Evolutionary conservation across 2,113 vertebrate genomes (phyloP).

Genomic region (Neomonachus schauinslandi): DNA sequence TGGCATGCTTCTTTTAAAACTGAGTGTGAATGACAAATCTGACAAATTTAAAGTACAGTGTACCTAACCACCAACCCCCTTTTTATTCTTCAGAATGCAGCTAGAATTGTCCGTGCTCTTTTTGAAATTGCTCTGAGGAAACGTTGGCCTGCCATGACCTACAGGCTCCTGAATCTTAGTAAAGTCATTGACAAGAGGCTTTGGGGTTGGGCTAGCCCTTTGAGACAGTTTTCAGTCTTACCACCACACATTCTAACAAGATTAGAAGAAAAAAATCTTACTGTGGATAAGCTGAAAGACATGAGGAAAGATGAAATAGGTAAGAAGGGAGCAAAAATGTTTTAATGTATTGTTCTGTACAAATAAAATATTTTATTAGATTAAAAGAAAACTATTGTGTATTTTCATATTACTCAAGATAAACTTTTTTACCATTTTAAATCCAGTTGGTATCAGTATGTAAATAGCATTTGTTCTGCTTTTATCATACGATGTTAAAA

Average conservation of each 20-base stretch:
- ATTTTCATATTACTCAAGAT: slow-evolving; percentile 21
- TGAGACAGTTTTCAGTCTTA: slow-evolving; percentile 94
- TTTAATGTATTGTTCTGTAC: slow-evolving; percentile 22
- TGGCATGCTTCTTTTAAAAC: slow-evolving; percentile 27
- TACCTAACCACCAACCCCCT: background rate
- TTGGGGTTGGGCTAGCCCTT: slow-evolving; percentile 95
- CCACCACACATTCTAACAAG: slow-evolving; percentile 91
- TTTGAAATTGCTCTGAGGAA: slow-evolving; percentile 98
- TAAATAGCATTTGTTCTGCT: background rate
- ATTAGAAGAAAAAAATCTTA: slow-evolving; percentile 96
- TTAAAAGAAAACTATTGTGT: slow-evolving; percentile 13
- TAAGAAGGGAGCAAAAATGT: slow-evolving; percentile 83
- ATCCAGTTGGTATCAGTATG: background rate
- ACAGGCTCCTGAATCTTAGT: slow-evolving; percentile 96
- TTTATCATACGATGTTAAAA: slow-evolving; percentile 9
- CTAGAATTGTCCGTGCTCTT: slow-evolving; percentile 96
- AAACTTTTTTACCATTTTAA: slow-evolving; percentile 23
- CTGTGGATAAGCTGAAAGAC: slow-evolving; percentile 96
- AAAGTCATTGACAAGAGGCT: slow-evolving; percentile 98
- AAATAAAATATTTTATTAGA: slow-evolving; percentile 45
- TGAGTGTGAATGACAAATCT: slow-evolving; percentile 31
- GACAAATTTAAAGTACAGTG: background rate
- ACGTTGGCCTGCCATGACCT: slow-evolving; percentile 97
- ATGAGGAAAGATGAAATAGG: slow-evolving; percentile 99
- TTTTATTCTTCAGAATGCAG: slow-evolving; percentile 92